phyloP scores from a whole-genome alignment of 2,888 invertebrate species.

The Agrotis clavis region DNA sequence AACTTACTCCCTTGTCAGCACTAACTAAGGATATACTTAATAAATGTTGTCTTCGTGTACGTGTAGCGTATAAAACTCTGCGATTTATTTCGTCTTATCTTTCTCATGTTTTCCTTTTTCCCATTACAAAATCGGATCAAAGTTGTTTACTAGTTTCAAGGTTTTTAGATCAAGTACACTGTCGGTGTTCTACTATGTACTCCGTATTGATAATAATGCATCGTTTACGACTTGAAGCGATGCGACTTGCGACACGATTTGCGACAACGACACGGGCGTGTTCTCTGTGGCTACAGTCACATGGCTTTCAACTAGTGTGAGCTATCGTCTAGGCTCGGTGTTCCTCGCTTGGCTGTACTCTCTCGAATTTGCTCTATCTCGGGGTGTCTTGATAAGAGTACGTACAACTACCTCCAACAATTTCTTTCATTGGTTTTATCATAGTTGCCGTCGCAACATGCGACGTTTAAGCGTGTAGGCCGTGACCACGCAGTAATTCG shows the following conservation, averaged over 20 bases:
- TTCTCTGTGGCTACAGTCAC: not conserved
- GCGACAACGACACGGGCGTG: not conserved
- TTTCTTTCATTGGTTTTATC: not conserved
- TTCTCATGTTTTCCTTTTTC: conserved; percentile 23
- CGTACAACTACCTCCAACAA: not conserved
- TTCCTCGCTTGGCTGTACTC: no score
- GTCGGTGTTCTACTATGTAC: conserved; percentile 13
- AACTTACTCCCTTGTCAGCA: conserved; percentile 48
- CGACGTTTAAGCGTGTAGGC: not conserved
- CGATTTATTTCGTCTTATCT: conserved; percentile 48
- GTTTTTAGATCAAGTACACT: conserved; percentile 17
- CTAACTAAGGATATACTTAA: conserved; percentile 42
- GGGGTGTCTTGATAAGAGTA: no score
- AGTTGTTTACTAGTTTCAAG: conserved; percentile 18
- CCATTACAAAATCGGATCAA: conserved; percentile 9
- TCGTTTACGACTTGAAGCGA: not conserved
- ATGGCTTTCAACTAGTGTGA: no score
- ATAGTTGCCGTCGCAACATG: no score
- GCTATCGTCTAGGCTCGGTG: no score
- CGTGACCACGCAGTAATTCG: not conserved
- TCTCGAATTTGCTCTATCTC: no score
- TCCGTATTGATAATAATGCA: not conserved
- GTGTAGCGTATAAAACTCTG: conserved; percentile 51
- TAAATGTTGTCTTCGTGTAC: conserved; percentile 41
- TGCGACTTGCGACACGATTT: not conserved